Evolutionary conservation across 1,140 invertebrate species (phyloP), one percentile per base, ranked within the genome.

Genomic region (Harpegnathos saltator): DNA sequence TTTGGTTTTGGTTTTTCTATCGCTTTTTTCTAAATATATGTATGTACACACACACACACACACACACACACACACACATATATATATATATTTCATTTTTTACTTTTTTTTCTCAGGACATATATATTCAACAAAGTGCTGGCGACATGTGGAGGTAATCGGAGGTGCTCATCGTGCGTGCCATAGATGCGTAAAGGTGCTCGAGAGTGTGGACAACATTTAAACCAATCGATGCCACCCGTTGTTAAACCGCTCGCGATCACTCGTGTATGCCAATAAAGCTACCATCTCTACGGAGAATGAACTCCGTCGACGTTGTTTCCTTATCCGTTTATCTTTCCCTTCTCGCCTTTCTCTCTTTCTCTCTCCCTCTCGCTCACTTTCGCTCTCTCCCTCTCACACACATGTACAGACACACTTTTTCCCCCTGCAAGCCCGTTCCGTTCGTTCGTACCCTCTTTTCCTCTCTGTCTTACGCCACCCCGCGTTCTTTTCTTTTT

Each of bases 141-240:
- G 86, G 38, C 54, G 86, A 74, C 65, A 50, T 65, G 65, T 63
- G 85, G 82, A 84, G 73, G 73, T 82, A 56, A 80, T 80, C 75
- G 73, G 73, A 69, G 82, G 82, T 84, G 86, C 85, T 85, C 62
- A 69, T 86, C 84, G 71, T 69, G 73, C 65, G 75, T 80, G 75
- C 75, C 75, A 80, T 80, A 80, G 63, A 80, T 80, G 65, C 75
- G 75, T 69, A 77, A 80, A 80, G 75, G 75, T 80, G 75, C 75
- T 80, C 52, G 65, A 71, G 54, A 56, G 65, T 71, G 75, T 80
- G 75, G 66, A 71, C 63, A 80, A 80, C 48, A 56, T 82, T 78
- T 82, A 82, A 74, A 82, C 14, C 69, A 75, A 82, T 65, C 50
- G 50, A 52, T 74, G 69, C 75, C 75, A 80, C 75, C 68, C 65